Conservation (phyloP, 2,888 invertebrate genomes). For the Petrolisthes cinctipes region DNA sequence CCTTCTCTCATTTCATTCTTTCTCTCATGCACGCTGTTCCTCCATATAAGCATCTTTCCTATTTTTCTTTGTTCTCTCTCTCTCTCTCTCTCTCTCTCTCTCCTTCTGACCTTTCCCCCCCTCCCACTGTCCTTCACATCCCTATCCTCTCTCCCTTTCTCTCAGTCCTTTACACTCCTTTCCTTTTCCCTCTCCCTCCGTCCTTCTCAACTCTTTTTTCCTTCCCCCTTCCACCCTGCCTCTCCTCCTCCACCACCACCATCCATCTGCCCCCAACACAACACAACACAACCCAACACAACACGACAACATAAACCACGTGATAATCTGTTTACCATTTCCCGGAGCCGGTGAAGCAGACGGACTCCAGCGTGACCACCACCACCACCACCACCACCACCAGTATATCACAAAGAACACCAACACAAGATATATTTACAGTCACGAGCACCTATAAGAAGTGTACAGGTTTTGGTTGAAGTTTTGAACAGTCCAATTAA, state of each 20-base stretch:
- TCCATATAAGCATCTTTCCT: neutral
- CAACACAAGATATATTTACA: too few relatives aligned
- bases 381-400: too few relatives aligned
- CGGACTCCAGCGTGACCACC: neutral
- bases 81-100: neutral
- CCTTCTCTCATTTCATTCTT: neutral
- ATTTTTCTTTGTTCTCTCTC: neutral
- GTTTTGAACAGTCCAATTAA: too few relatives aligned
- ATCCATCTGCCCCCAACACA: neutral
- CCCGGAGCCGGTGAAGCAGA: too few relatives aligned
- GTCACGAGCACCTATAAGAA: too few relatives aligned
- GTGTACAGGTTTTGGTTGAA: too few relatives aligned
- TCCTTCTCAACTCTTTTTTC: neutral
- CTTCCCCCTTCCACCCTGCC: too few relatives aligned
- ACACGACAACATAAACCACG: neutral
- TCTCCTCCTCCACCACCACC: neutral
- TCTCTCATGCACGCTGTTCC: neutral
- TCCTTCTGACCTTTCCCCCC: neutral
- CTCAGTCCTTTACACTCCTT: neutral
- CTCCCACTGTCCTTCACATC: too few relatives aligned
- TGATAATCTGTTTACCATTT: neutral
- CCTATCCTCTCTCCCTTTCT: neutral
- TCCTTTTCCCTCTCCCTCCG: neutral
- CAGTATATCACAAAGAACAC: too few relatives aligned
- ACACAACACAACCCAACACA: neutral